Conservation (phyloP, 2,888 invertebrate genomes). For the Lysandra coridon region DNA sequence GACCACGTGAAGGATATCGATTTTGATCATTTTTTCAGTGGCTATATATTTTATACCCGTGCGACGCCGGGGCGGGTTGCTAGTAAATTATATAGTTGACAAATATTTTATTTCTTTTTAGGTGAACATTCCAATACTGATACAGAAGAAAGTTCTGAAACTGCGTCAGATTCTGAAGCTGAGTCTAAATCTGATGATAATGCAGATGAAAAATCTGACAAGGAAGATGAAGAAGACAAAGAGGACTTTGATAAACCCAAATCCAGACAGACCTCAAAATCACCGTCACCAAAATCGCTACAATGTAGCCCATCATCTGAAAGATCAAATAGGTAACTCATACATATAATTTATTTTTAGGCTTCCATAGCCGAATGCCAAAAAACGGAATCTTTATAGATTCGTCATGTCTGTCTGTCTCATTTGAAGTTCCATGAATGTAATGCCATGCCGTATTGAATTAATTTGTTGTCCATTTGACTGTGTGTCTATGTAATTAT, state of each 20-base stretch:
- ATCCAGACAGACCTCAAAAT: conserved; percentile 62
- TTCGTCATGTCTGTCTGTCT: background rate
- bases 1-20: too few relatives aligned
- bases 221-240: conserved; percentile 65
- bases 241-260: conserved; percentile 50
- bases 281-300: conserved; percentile 57
- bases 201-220: conserved; percentile 56
- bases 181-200: conserved; percentile 70
- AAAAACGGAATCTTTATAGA: too few relatives aligned
- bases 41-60: too few relatives aligned
- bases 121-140: conserved; percentile 75
- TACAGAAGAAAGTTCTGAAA: conserved; percentile 68
- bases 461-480: background rate
- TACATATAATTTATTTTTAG: too few relatives aligned
- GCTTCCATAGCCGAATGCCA: too few relatives aligned
- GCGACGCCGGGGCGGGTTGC: too few relatives aligned
- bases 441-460: background rate
- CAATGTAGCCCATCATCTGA: conserved; percentile 62
- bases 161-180: conserved; percentile 62
- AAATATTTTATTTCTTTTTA: background rate
- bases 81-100: background rate
- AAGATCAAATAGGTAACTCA: conserved; percentile 60
- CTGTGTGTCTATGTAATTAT: background rate
- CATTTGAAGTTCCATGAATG: background rate
- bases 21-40: too few relatives aligned